phyloP scores from a whole-genome alignment of 37 sponge, comb jelly and placozoan species.

The Eunapius fragilis region DNA sequence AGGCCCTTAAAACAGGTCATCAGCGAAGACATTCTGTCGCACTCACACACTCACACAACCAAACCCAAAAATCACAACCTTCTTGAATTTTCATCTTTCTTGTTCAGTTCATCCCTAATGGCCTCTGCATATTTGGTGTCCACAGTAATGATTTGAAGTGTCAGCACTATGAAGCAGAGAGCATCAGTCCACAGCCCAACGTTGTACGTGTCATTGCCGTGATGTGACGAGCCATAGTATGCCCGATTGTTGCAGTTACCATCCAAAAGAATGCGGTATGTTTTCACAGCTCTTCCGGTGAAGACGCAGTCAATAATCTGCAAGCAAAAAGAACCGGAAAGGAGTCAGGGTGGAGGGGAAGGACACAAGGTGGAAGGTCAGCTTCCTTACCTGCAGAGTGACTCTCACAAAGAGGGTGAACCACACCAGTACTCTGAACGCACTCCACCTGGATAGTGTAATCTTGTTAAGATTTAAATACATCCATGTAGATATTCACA shows the following conservation, averaged over 20 bases:
- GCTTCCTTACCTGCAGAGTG: constrained; percentile 51
- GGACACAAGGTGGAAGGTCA: no score
- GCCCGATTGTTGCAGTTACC: constrained; percentile 30
- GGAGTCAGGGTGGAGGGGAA: no score
- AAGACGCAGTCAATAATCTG: constrained; percentile 47
- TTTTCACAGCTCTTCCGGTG: no score
- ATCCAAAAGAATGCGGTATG: constrained; percentile 45
- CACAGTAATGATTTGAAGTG: constrained; percentile 66
- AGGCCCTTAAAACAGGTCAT: no score
- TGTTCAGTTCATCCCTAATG: constrained; percentile 12
- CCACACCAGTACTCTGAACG: constrained; percentile 40
- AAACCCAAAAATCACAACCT: no score
- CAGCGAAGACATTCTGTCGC: no score
- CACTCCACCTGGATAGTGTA: constrained; percentile 22
- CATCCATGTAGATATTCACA: no score
- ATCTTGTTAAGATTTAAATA: no score
- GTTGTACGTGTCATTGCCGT: neutral
- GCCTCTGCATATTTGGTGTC: constrained; percentile 32
- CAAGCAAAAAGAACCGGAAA: neutral
- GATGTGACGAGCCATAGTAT: constrained; percentile 28
- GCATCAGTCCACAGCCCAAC: constrained; percentile 76
- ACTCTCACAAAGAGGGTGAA: constrained; percentile 34
- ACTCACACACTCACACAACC: no score
- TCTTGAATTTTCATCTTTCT: constrained; percentile 15
- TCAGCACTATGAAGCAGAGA: constrained; percentile 55